These are phyloP conservation scores for Zaprionus lachaisei DNA, from an alignment of 1,140 invertebrate species.

Conservation along the genomic window DNA sequence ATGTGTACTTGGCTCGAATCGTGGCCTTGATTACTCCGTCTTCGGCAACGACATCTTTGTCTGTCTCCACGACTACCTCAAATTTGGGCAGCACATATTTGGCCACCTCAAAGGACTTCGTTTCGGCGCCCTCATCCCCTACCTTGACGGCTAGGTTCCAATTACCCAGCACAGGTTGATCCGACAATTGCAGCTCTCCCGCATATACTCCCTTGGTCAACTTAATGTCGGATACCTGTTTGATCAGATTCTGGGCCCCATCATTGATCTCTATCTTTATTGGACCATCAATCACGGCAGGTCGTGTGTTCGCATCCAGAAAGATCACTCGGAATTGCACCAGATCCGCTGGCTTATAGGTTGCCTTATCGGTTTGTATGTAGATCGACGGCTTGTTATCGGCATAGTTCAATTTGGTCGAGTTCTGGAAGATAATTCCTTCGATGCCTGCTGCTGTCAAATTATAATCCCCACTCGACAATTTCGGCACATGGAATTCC, in stretches of 20 bases:
- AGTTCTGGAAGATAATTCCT: conserved; percentile 90
- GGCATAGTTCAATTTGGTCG: conserved; percentile 90
- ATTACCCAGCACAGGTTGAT: conserved; percentile 94
- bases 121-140: conserved; percentile 51
- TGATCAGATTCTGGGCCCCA: conserved; percentile 85
- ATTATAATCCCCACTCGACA: conserved; percentile 91
- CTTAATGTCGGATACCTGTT: conserved; percentile 90
- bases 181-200: conserved; percentile 91
- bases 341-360: conserved; percentile 95
- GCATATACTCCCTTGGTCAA: conserved; percentile 91
- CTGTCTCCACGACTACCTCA: conserved; percentile 92
- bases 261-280: conserved; percentile 62
- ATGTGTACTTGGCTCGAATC: conserved; percentile 89
- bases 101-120: conserved; percentile 85
- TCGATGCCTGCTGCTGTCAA: conserved; percentile 89
- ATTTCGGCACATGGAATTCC: conserved; percentile 88
- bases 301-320: conserved; percentile 91
- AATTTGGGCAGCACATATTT: conserved; percentile 98
- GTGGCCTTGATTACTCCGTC: conserved; percentile 91
- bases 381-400: conserved; percentile 95
- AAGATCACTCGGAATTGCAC: conserved; percentile 94
- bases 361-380: conserved; percentile 96
- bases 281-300: conserved; percentile 82
- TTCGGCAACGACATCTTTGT: conserved; percentile 92
- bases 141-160: conserved; percentile 92